phyloP scores from a whole-genome alignment of 2,888 invertebrate genomes.

The Tachina grossa region DNA sequence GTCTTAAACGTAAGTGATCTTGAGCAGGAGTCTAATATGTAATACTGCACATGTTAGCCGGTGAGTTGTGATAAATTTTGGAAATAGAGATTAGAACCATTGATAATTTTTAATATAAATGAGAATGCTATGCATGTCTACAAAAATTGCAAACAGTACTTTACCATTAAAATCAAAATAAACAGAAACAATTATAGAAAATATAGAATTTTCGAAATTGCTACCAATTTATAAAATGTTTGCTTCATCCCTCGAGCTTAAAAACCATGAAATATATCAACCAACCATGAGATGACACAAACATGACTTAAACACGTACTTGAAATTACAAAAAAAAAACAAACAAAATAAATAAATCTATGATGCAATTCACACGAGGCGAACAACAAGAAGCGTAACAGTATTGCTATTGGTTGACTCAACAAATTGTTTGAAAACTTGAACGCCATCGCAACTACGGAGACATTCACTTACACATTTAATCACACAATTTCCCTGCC shows the following conservation, averaged over 20 bases:
- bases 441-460: slow-evolving; percentile 51
- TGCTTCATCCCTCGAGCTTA: neutral
- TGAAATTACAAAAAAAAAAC: slow-evolving; percentile 27
- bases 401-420: slow-evolving; percentile 55
- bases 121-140: too few species aligned
- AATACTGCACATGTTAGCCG: too few species aligned
- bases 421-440: slow-evolving; percentile 54
- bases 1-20: too few species aligned
- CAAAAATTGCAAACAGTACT: too few species aligned
- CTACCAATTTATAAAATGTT: too few species aligned
- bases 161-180: too few species aligned
- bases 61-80: too few species aligned
- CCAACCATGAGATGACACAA: slow-evolving; percentile 43
- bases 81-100: too few species aligned
- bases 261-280: neutral
- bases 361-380: slow-evolving; percentile 34
- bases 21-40: too few species aligned
- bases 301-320: slow-evolving; percentile 45
- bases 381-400: slow-evolving; percentile 18
- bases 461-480: slow-evolving; percentile 26
- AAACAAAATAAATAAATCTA: neutral
- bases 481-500: slow-evolving; percentile 35
- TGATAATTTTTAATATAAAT: too few species aligned
- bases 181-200: too few species aligned
- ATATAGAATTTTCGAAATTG: too few species aligned